Evolutionary conservation across 2,797 vertebrate species (phyloP).

Genomic region (Spinus pinus): DNA sequence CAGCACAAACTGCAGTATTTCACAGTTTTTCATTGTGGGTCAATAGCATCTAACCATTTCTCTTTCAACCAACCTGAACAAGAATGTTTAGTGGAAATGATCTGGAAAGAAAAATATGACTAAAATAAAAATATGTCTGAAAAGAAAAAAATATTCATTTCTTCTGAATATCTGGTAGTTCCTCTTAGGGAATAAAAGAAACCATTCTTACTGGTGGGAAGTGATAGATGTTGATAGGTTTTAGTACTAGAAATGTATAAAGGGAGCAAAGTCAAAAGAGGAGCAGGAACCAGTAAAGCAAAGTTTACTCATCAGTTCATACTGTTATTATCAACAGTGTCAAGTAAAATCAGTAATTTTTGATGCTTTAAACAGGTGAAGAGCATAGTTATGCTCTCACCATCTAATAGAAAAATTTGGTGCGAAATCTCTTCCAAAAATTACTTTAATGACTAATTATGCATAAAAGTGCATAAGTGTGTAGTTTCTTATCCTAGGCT

Average conservation of each 20-base stretch:
- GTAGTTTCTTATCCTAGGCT: not conserved
- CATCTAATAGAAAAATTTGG: not conserved
- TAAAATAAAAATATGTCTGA: not conserved
- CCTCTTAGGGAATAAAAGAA: not conserved
- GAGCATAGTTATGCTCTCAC: not conserved
- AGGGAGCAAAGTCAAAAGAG: not conserved
- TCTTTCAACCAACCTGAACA: not conserved
- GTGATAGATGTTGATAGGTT: not conserved
- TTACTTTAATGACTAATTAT: not conserved
- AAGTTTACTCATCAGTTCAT: not conserved
- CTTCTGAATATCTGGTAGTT: not conserved
- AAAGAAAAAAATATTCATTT: not conserved
- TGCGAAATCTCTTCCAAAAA: not conserved
- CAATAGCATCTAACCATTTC: not conserved
- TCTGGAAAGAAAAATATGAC: not conserved
- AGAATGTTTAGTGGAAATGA: not conserved
- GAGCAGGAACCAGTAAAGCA: not conserved
- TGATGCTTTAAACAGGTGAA: not conserved
- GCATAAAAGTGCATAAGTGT: not conserved
- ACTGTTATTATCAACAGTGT: fast-evolving
- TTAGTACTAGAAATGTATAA: not conserved
- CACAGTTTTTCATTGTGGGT: not conserved
- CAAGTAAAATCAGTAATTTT: not conserved
- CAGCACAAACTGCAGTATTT: not conserved
- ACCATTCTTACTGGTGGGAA: not conserved